Evolutionary conservation across 2,797 vertebrate genomes (phyloP).

Genomic region (Triplophysa yarkandensis): DNA sequence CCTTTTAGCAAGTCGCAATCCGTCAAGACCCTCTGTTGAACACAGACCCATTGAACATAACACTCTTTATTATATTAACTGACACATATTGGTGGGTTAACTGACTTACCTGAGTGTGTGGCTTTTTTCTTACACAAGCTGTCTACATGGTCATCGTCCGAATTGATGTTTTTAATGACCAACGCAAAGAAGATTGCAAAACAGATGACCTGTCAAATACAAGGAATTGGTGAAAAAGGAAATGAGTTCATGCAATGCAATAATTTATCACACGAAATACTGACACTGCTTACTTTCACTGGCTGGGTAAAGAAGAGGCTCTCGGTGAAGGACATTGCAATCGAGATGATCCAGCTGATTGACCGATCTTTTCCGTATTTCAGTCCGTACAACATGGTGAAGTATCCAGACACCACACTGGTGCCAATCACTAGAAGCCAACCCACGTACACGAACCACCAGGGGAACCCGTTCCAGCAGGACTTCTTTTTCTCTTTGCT

Average conservation of each 20-base stretch:
- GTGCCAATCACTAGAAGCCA: conserved; percentile 88
- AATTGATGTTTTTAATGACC: conserved; percentile 87
- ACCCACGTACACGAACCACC: conserved; percentile 91
- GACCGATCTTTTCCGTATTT: conserved; percentile 90
- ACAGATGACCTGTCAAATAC: conserved; percentile 82
- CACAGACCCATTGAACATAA: neutral
- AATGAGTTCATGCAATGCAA: neutral
- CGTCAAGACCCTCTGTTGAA: conserved; percentile 73
- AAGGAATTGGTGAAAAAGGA: neutral
- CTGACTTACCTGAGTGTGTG: conserved; percentile 40
- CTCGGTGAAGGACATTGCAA: conserved; percentile 90
- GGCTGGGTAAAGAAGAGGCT: conserved; percentile 94
- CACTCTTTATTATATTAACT: neutral
- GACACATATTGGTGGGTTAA: neutral
- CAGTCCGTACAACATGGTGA: conserved; percentile 93
- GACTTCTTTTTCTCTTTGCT: conserved; percentile 64
- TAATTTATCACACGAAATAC: neutral
- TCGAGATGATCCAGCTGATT: conserved; percentile 93
- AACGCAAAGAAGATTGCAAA: conserved; percentile 94
- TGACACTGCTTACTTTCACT: conserved; percentile 81
- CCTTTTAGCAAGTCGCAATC: conserved; percentile 73
- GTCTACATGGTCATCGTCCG: conserved; percentile 78
- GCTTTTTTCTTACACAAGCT: conserved; percentile 67
- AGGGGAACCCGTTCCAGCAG: conserved; percentile 80
- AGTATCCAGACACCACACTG: conserved; percentile 86